Conservation (phyloP, 1,140 invertebrate genomes). For the Littorina saxatilis region DNA sequence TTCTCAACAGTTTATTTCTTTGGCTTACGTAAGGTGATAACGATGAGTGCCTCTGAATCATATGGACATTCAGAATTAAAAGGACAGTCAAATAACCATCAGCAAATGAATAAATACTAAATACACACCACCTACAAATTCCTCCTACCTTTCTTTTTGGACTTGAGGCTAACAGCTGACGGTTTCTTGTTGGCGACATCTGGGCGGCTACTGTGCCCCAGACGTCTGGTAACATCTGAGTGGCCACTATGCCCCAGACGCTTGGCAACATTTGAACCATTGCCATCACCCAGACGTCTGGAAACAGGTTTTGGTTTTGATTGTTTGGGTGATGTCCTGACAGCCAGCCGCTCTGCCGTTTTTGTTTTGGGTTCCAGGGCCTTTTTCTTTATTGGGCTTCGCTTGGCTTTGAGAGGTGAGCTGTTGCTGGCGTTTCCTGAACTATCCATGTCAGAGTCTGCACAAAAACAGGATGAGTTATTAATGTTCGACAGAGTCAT, state of each 20-base stretch:
- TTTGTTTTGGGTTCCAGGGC: constrained; percentile 30
- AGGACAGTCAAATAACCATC: too few relatives aligned
- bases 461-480: constrained; percentile 23
- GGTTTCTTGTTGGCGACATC: background rate
- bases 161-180: constrained; percentile 15
- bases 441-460: background rate
- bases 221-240: too few relatives aligned
- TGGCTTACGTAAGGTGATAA: too few relatives aligned
- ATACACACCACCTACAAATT: background rate
- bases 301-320: background rate
- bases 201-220: background rate
- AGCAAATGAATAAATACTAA: background rate
- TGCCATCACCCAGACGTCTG: background rate
- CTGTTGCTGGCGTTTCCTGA: background rate
- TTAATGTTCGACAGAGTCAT: background rate
- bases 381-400: constrained; percentile 6
- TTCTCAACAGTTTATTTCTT: too few relatives aligned
- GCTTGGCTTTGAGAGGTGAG: constrained; percentile 12
- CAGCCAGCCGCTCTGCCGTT: constrained; percentile 2
- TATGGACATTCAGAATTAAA: too few relatives aligned
- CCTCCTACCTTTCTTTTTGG: background rate
- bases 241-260: background rate
- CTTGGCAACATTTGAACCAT: too few relatives aligned
- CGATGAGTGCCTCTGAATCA: too few relatives aligned
- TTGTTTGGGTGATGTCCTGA: background rate